These are phyloP conservation scores for Phacellophora camtschatica DNA, from an alignment of 30 jellyfish, hydroid and myxozoan genomes.

Conservation along the genomic window DNA sequence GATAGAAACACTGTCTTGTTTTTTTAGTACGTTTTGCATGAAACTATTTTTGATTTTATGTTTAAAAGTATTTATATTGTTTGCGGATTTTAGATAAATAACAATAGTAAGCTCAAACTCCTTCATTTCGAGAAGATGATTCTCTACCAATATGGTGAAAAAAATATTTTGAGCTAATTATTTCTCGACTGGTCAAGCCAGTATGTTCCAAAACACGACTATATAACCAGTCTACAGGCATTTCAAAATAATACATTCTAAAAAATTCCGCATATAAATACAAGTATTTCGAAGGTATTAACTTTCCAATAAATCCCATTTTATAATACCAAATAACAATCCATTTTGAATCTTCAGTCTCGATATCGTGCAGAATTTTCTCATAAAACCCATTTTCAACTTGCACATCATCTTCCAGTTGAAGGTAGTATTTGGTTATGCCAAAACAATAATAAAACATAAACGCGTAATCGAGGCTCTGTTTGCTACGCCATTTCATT, in stretches of 20 bases:
- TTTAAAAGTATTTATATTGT: too few relatives aligned
- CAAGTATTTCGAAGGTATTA: slow-evolving; percentile 27
- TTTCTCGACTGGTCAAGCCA: not conserved
- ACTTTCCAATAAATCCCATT: slow-evolving; percentile 74
- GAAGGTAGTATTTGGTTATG: slow-evolving; percentile 61
- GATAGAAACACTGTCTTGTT: too few relatives aligned
- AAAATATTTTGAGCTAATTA: not conserved
- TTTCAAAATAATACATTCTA: slow-evolving; percentile 42
- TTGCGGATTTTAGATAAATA: too few relatives aligned
- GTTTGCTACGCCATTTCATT: slow-evolving; percentile 85
- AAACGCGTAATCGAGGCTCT: slow-evolving; percentile 73
- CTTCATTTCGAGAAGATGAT: slow-evolving; percentile 62
- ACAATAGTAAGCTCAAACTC: too few relatives aligned
- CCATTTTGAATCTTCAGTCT: not conserved
- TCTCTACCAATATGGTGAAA: slow-evolving; percentile 62
- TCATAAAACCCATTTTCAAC: slow-evolving; percentile 46
- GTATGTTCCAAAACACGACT: not conserved
- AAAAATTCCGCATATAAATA: slow-evolving; percentile 27
- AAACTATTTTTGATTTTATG: too few relatives aligned
- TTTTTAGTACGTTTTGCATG: too few relatives aligned
- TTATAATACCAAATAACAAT: slow-evolving; percentile 29
- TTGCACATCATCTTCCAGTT: slow-evolving; percentile 69
- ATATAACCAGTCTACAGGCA: slow-evolving; percentile 64
- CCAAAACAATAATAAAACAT: slow-evolving; percentile 48
- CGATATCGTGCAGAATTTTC: slow-evolving; percentile 11